Percentiles rank a stretch among this genome's conserved stretches.
Conservation (phyloP, 2,888 invertebrate species). For the Dryocosmus kuriphilus region DNA sequence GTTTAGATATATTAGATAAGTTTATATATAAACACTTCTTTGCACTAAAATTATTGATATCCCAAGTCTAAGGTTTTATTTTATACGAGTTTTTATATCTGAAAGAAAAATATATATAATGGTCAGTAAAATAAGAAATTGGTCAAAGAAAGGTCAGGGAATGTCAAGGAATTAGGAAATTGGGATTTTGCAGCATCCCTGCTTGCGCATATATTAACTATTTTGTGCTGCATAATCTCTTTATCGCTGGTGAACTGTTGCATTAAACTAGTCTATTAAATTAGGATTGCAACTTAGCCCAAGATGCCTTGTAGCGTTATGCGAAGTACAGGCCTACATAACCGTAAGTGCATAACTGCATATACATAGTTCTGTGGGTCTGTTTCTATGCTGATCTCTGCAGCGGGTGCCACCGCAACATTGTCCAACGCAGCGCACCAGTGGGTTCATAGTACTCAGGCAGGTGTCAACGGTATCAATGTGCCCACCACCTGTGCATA, state of each 20-base stretch:
- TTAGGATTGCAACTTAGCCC: conserved; percentile 13
- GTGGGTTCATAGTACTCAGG: conserved; percentile 57
- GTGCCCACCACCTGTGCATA: conserved; percentile 42
- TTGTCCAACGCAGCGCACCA: conserved; percentile 62
- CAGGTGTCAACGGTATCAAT: conserved; percentile 40
- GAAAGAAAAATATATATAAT: too few relatives aligned
- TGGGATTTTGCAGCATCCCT: too few relatives aligned
- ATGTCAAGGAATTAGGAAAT: too few relatives aligned
- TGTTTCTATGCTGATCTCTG: conserved; percentile 59
- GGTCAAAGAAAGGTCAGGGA: too few relatives aligned
- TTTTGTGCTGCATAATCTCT: background rate
- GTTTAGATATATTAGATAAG: too few relatives aligned
- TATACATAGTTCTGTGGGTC: conserved; percentile 55
- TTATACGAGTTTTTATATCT: too few relatives aligned
- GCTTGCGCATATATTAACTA: background rate
- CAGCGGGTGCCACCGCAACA: conserved; percentile 69
- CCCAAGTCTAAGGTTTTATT: too few relatives aligned
- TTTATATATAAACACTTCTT: too few relatives aligned
- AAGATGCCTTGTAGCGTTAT: conserved; percentile 38
- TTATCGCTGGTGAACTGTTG: background rate
- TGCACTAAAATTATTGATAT: too few relatives aligned
- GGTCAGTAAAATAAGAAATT: too few relatives aligned
- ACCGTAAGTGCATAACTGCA: conserved; percentile 62
- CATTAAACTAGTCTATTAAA: conserved; percentile 19
- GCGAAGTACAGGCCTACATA: conserved; percentile 59